A percentile compares a stretch with the other conserved stretches of the same genome.
Evolutionary conservation across 2,888 invertebrate genomes (phyloP).

Genomic region (Mimumesa dahlbomi): DNA sequence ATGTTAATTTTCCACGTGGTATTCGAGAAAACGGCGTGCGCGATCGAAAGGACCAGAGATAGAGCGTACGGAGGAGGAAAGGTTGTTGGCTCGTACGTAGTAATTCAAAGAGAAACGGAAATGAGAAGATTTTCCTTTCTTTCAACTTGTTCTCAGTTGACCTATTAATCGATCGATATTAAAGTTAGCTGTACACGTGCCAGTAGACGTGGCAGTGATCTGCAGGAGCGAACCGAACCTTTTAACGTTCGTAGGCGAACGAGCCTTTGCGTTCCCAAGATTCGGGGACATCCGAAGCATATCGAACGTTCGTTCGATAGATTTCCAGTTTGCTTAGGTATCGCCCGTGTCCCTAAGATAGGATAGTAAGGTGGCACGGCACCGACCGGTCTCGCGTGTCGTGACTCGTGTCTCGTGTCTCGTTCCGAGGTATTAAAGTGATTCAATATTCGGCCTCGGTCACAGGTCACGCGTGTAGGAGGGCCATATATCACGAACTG

Average conservation of each 20-base stretch:
- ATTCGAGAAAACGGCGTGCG: too few relatives aligned
- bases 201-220: neutral
- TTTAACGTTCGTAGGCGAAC: too few relatives aligned
- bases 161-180: neutral
- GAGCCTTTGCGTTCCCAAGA: neutral
- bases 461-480: conserved; percentile 69
- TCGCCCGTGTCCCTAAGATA: neutral
- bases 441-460: conserved; percentile 72
- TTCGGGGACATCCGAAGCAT: neutral
- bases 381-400: neutral
- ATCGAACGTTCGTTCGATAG: too few relatives aligned
- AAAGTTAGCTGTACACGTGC: neutral
- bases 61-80: too few relatives aligned
- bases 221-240: too few relatives aligned
- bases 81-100: neutral
- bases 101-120: neutral
- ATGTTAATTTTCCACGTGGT: too few relatives aligned
- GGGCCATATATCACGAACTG: conserved; percentile 69
- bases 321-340: too few relatives aligned
- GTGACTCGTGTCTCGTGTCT: conserved; percentile 55
- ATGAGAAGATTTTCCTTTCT: neutral
- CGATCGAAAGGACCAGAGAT: too few relatives aligned
- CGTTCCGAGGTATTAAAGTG: conserved; percentile 67
- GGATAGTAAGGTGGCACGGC: neutral
- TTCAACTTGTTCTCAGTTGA: neutral